These are phyloP conservation scores for Adelognathus sp. DNA, from an alignment of 2,888 invertebrate species.

Conservation along the genomic window DNA sequence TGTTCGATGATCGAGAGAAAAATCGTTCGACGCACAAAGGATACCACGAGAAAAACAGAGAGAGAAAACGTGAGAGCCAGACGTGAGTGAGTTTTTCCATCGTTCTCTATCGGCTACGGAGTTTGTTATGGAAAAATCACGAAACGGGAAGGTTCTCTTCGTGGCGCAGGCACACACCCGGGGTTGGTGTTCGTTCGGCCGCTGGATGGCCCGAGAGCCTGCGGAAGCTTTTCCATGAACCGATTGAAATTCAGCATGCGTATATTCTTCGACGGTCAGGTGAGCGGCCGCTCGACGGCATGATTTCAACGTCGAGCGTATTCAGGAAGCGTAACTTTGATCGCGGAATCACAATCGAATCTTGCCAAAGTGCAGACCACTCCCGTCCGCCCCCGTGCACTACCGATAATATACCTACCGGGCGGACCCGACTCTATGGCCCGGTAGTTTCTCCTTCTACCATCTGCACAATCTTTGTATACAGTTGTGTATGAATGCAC, in stretches of 20 bases:
- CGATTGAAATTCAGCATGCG: slow-evolving; percentile 70
- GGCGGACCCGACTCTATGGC: slow-evolving; percentile 22
- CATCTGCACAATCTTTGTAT: background rate
- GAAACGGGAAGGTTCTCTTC: slow-evolving; percentile 10
- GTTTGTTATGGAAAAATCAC: slow-evolving; percentile 59
- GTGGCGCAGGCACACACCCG: background rate
- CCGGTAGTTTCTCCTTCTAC: background rate
- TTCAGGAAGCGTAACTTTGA: slow-evolving; percentile 59
- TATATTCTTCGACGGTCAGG: slow-evolving; percentile 61
- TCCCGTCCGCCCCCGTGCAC: slow-evolving; percentile 37
- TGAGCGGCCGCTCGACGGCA: slow-evolving; percentile 56
- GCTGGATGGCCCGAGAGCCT: slow-evolving; percentile 16
- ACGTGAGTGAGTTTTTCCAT: background rate
- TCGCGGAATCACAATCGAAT: slow-evolving; percentile 59
- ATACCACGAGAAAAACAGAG: slow-evolving; percentile 7
- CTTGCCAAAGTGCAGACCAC: slow-evolving; percentile 57
- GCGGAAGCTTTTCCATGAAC: slow-evolving; percentile 27
- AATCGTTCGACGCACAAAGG: slow-evolving; percentile 37
- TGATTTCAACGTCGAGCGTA: slow-evolving; percentile 55
- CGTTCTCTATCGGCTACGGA: slow-evolving; percentile 36
- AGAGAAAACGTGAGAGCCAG: background rate
- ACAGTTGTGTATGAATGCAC: background rate
- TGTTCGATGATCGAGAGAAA: slow-evolving; percentile 49
- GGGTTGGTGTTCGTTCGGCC: slow-evolving; percentile 29
- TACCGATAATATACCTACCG: slow-evolving; percentile 43